phyloP scores from a whole-genome alignment of 2,888 invertebrate genomes.

The Crocallis elinguaria region DNA sequence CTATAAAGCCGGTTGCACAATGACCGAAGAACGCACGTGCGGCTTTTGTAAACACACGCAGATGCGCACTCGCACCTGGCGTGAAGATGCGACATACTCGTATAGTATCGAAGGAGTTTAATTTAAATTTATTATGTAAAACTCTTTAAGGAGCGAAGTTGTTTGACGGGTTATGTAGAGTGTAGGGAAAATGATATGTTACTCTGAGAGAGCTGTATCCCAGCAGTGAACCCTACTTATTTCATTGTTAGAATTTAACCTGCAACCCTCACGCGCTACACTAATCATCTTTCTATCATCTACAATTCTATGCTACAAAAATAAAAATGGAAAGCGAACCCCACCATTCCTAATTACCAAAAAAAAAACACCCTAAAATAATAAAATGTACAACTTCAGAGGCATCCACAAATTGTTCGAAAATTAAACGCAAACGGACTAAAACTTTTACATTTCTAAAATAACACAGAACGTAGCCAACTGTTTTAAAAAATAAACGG shows the following conservation, averaged over 20 bases:
- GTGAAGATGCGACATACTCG: slow-evolving; percentile 36
- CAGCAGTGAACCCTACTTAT: too few species aligned
- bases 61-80: slow-evolving; percentile 67
- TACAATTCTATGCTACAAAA: too few species aligned
- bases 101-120: neutral
- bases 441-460: slow-evolving; percentile 33
- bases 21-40: slow-evolving; percentile 28
- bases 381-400: slow-evolving; percentile 3
- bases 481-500: slow-evolving; percentile 27
- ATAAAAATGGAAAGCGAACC: neutral
- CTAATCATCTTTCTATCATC: too few species aligned
- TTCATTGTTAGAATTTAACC: too few species aligned
- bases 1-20: slow-evolving; percentile 29
- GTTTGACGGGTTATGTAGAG: too few species aligned
- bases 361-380: neutral
- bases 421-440: slow-evolving; percentile 24
- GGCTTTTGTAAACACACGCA: slow-evolving; percentile 53
- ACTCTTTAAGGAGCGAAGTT: too few species aligned
- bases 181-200: too few species aligned
- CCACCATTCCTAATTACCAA: neutral
- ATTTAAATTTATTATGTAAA: too few species aligned
- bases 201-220: too few species aligned
- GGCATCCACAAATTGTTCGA: slow-evolving; percentile 20
- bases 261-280: too few species aligned
- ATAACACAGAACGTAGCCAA: slow-evolving; percentile 24